Evolutionary conservation across 2,797 vertebrate species (phyloP).

Genomic region (Tokudaia muenninki): DNA sequence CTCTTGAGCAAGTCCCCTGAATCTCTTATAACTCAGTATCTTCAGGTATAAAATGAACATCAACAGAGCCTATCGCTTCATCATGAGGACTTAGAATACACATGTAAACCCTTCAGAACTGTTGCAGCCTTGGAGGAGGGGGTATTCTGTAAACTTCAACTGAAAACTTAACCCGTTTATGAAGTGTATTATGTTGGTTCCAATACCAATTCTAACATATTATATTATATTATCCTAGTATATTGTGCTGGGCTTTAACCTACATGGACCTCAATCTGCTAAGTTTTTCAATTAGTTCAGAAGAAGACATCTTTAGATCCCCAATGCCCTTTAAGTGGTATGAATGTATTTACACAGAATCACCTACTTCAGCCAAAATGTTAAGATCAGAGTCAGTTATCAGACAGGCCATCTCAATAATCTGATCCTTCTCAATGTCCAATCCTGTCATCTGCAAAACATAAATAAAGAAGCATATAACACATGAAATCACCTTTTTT

Average conservation of each 20-base stretch:
- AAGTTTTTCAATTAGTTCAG: not conserved
- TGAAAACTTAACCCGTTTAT: conserved; percentile 1
- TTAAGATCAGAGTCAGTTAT: conserved; percentile 96
- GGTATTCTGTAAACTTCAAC: not conserved
- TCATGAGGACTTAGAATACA: not conserved
- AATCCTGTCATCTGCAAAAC: conserved; percentile 95
- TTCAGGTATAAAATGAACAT: conserved; percentile 1
- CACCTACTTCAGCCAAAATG: conserved; percentile 93
- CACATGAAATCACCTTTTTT: conserved; percentile 37
- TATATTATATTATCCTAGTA: not conserved
- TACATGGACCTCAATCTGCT: not conserved
- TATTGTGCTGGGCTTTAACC: conserved; percentile 4
- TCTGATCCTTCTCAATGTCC: conserved; percentile 96
- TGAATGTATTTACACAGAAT: conserved; percentile 3
- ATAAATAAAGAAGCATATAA: not conserved
- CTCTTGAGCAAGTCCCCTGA: not conserved
- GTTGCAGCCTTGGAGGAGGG: not conserved
- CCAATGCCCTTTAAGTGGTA: not conserved
- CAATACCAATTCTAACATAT: not conserved
- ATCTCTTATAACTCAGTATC: not conserved
- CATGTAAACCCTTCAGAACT: not conserved
- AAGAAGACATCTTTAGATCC: not conserved
- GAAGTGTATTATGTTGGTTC: not conserved
- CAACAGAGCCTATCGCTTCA: not conserved
- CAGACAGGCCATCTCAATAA: conserved; percentile 98